These are phyloP conservation scores for Diacarnus erythraeanus DNA, from an alignment of 37 sponge, comb jelly and placozoan genomes.

Conservation along the genomic window DNA sequence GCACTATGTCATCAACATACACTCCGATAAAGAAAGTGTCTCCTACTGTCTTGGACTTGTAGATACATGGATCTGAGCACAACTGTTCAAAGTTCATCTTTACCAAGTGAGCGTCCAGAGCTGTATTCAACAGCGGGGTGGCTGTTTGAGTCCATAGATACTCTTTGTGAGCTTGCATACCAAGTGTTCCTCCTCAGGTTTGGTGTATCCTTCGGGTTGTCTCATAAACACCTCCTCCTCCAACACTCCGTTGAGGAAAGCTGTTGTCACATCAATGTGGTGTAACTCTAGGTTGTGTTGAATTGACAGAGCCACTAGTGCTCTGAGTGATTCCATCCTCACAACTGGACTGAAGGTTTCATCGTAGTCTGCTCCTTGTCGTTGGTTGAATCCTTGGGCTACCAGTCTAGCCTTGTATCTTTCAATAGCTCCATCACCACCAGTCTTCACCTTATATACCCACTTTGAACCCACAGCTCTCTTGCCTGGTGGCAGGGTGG, in stretches of 20 bases:
- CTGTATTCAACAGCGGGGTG: conserved; percentile 52
- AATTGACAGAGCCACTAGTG: background rate
- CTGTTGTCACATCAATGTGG: background rate
- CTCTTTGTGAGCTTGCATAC: conserved; percentile 47
- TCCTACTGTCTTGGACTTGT: conserved; percentile 5
- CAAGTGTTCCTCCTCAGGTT: conserved; percentile 31
- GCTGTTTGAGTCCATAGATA: conserved; percentile 72
- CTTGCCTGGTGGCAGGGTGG: background rate
- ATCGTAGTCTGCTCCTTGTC: background rate
- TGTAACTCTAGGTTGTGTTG: background rate
- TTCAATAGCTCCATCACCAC: background rate
- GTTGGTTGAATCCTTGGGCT: background rate
- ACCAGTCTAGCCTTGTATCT: background rate
- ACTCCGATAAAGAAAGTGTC: conserved; percentile 39
- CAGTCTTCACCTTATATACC: background rate
- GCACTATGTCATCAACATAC: conserved; percentile 60
- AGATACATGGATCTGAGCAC: conserved; percentile 52
- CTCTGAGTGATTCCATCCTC: no score
- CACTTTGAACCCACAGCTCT: background rate
- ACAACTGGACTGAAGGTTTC: background rate
- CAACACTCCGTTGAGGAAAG: background rate
- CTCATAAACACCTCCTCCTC: conserved; percentile 7
- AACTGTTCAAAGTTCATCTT: conserved; percentile 46
- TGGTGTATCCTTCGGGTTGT: conserved; percentile 54
- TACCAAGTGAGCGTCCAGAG: conserved; percentile 54